phyloP scores from a whole-genome alignment of 2,797 vertebrate genomes.

The Periophthalmus magnuspinnatus region DNA sequence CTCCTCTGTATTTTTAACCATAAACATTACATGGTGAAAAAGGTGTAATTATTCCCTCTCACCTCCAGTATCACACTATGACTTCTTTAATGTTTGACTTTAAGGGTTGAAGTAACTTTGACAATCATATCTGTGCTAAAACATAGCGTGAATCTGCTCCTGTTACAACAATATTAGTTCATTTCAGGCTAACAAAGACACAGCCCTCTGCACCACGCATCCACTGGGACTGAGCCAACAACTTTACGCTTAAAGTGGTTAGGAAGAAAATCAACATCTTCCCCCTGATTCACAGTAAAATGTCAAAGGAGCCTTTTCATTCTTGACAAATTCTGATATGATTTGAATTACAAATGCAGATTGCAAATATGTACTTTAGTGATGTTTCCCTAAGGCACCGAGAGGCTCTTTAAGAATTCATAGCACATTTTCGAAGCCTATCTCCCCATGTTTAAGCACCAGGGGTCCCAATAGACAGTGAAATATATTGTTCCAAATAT shows the following conservation, averaged over 20 bases:
- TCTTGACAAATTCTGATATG: conserved; percentile 49
- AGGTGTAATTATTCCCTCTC: no score
- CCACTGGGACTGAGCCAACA: conserved; percentile 26
- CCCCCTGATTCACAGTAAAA: conserved; percentile 38
- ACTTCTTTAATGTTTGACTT: conserved; percentile 14
- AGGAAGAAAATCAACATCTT: conserved; percentile 45
- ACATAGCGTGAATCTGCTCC: conserved; percentile 43
- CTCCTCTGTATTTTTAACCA: no score
- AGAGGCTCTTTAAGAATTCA: conserved; percentile 64
- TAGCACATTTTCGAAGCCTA: conserved; percentile 50
- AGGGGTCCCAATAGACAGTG: conserved; percentile 45
- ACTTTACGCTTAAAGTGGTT: conserved; percentile 21
- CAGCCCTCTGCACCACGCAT: conserved; percentile 19
- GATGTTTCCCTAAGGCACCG: conserved; percentile 53
- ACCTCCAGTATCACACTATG: background rate
- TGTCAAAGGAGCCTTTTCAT: conserved; percentile 35
- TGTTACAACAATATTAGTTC: conserved; percentile 23
- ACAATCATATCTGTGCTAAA: conserved; percentile 3
- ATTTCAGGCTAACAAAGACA: conserved; percentile 28
- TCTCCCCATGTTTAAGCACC: conserved; percentile 51
- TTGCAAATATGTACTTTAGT: conserved; percentile 61
- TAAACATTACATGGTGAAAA: no score
- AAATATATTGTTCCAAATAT: conserved; percentile 62
- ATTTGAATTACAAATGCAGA: conserved; percentile 70
- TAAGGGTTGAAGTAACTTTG: background rate